These are phyloP conservation scores for Asarcornis scutulata DNA, from an alignment of 2,113 vertebrate species.

Conservation along the genomic window DNA sequence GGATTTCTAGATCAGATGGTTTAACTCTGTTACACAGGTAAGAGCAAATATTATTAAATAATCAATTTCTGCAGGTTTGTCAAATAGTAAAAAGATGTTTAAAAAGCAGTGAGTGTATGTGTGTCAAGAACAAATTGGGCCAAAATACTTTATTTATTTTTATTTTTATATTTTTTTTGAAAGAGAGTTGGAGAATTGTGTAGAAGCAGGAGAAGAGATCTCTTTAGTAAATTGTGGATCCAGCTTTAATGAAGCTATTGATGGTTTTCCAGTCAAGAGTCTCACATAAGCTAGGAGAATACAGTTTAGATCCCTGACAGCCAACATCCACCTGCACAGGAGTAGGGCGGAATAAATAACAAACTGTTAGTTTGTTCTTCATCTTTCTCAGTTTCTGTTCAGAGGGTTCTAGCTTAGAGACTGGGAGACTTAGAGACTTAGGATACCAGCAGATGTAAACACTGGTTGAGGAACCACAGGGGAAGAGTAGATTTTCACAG, in stretches of 20 bases:
- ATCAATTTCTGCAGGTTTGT: neutral
- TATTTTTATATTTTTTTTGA: neutral
- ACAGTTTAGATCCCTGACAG: neutral
- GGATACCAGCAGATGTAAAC: too few species aligned
- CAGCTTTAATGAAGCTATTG: neutral
- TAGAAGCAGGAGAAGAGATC: neutral
- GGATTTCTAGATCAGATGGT: neutral
- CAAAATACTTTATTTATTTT: neutral
- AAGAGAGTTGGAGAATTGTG: neutral
- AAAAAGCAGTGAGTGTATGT: neutral
- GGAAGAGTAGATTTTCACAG: too few species aligned
- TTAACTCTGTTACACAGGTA: neutral
- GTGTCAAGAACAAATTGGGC: neutral
- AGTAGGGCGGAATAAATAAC: neutral
- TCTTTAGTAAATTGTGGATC: neutral
- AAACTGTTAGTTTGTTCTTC: neutral
- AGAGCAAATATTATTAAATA: neutral
- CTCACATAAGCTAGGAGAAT: neutral
- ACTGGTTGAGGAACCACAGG: too few species aligned
- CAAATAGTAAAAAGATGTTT: neutral
- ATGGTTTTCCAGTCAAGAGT: neutral
- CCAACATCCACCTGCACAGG: neutral
- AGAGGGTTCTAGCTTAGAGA: neutral
- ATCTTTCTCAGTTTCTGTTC: neutral
- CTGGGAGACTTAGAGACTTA: accelerated